Percentiles rank a stretch among this genome's conserved stretches.
These are phyloP conservation scores for Pterostichus niger DNA, from an alignment of 2,888 invertebrate species.

Conservation along the genomic window DNA sequence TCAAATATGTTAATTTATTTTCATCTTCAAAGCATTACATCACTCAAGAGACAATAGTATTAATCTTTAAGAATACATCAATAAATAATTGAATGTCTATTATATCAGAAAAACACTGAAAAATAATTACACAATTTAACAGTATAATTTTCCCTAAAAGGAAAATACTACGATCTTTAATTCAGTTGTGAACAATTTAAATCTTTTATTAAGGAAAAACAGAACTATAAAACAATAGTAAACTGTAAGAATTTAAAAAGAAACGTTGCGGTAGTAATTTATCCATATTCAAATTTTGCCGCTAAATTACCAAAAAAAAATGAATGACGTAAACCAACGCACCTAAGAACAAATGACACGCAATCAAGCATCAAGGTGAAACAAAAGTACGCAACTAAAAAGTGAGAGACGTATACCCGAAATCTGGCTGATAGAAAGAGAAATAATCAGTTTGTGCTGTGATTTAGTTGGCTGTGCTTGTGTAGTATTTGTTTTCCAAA, in stretches of 20 bases:
- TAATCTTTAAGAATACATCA: background rate
- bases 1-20: conserved; percentile 19
- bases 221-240: conserved; percentile 5
- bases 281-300: conserved; percentile 28
- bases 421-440: conserved; percentile 36
- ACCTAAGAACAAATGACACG: conserved; percentile 42
- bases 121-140: conserved; percentile 10
- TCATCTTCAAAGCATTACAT: conserved; percentile 5
- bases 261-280: conserved; percentile 21
- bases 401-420: conserved; percentile 51
- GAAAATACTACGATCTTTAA: background rate
- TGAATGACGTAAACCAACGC: conserved; percentile 32
- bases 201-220: conserved; percentile 22
- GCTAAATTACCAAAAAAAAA: conserved; percentile 18
- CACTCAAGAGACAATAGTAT: conserved; percentile 18
- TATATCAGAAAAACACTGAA: background rate
- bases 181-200: background rate
- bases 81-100: background rate
- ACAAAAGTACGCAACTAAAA: conserved; percentile 25
- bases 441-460: conserved; percentile 52
- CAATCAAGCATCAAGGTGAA: conserved; percentile 56
- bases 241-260: background rate
- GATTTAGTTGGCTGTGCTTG: conserved; percentile 46
- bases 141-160: conserved; percentile 2
- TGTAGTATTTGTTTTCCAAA: conserved; percentile 11